These are phyloP conservation scores for Acromyrmex heyeri DNA, from an alignment of 1,140 invertebrate species.

Conservation along the genomic window DNA sequence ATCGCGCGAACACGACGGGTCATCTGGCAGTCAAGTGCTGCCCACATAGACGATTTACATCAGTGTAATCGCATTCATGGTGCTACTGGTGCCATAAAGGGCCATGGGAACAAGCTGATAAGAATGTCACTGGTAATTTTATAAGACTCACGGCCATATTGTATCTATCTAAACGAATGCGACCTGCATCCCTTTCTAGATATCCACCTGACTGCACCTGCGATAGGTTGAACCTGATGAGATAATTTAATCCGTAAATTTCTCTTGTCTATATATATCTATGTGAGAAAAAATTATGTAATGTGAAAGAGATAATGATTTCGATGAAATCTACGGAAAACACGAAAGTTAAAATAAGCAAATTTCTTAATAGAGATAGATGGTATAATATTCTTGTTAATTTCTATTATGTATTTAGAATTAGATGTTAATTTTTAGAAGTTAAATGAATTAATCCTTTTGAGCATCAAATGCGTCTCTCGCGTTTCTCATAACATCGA, in stretches of 20 bases:
- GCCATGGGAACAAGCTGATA: conserved; percentile 85
- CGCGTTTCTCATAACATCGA: conserved; percentile 29
- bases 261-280: neutral
- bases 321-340: neutral
- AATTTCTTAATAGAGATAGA: neutral
- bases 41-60: conserved; percentile 77
- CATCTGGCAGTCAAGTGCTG: conserved; percentile 87
- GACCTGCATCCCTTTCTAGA: neutral
- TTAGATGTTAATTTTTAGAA: neutral
- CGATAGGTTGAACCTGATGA: neutral
- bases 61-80: conserved; percentile 81
- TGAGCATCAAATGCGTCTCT: neutral
- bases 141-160: conserved; percentile 31
- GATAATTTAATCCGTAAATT: neutral
- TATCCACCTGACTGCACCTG: conserved; percentile 58
- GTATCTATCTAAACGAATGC: conserved; percentile 11
- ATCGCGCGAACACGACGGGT: conserved; percentile 85
- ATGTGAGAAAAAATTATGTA: neutral
- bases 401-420: neutral
- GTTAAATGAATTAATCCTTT: conserved; percentile 25
- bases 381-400: neutral
- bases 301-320: neutral
- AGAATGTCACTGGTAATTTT: conserved; percentile 80
- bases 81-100: conserved; percentile 83
- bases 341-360: neutral